A percentile compares a stretch with the other conserved stretches of the same genome.
Conservation (phyloP, 2,888 invertebrate genomes). For the Tyria jacobaeae region DNA sequence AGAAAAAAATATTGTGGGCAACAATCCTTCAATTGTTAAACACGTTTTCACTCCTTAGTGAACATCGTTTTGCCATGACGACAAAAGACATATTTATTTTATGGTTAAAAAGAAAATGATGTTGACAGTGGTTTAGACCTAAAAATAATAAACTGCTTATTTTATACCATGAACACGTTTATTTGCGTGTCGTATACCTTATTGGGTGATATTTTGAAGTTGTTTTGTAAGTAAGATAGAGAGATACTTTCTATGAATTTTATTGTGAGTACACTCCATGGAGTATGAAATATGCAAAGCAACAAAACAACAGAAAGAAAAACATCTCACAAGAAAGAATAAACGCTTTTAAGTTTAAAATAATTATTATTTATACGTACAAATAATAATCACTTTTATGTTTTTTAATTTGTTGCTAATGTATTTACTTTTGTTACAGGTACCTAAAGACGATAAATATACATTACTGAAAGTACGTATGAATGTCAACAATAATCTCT, state of each 20-base stretch:
- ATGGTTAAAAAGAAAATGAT: no score
- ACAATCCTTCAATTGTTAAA: not conserved
- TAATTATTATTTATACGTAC: no score
- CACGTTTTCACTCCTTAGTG: not conserved
- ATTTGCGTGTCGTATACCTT: not conserved
- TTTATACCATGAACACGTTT: not conserved
- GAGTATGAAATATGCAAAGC: not conserved
- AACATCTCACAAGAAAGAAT: not conserved
- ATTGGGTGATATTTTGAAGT: not conserved
- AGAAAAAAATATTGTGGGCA: constrained; percentile 15
- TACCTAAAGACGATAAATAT: not conserved
- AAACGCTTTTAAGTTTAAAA: not conserved
- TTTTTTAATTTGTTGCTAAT: not conserved
- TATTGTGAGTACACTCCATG: not conserved
- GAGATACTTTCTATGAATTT: not conserved
- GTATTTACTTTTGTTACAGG: constrained; percentile 14
- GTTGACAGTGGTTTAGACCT: not conserved
- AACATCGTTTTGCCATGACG: not conserved
- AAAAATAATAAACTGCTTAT: not conserved
- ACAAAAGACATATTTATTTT: no score
- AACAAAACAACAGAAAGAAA: not conserved
- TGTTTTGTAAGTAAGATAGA: not conserved
- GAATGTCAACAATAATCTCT: not conserved
- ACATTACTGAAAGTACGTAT: not conserved
- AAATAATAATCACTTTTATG: no score